Evolutionary conservation across 2,888 invertebrate genomes (phyloP).

Genomic region (Melitaea athalia): DNA sequence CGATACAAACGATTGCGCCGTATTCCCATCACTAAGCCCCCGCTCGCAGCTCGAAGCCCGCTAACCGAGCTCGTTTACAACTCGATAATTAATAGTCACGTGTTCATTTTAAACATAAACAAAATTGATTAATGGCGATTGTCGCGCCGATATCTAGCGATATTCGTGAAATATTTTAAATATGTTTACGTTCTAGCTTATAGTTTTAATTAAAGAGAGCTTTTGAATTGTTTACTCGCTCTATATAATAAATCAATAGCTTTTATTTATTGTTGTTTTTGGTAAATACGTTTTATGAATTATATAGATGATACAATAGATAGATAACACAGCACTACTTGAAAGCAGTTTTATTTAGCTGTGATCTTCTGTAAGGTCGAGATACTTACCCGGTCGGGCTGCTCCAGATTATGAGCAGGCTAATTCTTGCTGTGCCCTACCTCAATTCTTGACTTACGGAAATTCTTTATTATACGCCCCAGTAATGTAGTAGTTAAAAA

Average conservation of each 20-base stretch:
- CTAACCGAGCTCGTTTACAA: background rate
- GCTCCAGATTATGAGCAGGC: too few relatives aligned
- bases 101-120: constrained; percentile 2
- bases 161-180: background rate
- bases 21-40: background rate
- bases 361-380: too few relatives aligned
- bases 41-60: constrained; percentile 1
- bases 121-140: constrained; percentile 4
- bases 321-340: too few relatives aligned
- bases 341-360: too few relatives aligned
- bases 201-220: background rate
- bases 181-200: background rate
- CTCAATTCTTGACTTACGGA: too few relatives aligned
- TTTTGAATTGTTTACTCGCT: background rate
- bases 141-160: background rate
- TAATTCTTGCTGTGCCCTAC: too few relatives aligned
- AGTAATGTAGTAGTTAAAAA: too few relatives aligned
- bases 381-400: too few relatives aligned
- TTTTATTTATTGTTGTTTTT: background rate
- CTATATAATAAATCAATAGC: background rate
- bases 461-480: too few relatives aligned
- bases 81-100: constrained; percentile 6
- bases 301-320: too few relatives aligned
- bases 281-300: too few relatives aligned
- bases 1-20: too few relatives aligned